Conservation (phyloP, 2,888 invertebrate species). For the Abscondita cerata region DNA sequence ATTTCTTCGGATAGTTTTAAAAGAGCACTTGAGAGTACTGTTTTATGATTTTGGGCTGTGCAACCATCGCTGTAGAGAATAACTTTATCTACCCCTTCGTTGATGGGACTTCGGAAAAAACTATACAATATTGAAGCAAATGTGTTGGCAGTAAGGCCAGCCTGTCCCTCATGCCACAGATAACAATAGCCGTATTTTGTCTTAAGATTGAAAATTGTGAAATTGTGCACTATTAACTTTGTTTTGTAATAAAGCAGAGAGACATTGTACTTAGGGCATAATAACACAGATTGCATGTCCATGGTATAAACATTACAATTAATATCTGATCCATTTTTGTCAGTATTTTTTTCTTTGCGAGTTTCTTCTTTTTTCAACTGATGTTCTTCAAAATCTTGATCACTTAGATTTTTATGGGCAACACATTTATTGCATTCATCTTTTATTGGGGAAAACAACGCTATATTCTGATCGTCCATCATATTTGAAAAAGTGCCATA, state of each 20-base stretch:
- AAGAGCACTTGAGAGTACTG: neutral
- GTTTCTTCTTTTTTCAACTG: neutral
- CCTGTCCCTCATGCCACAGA: neutral
- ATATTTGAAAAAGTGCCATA: neutral
- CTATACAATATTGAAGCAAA: neutral
- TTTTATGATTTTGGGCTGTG: too few relatives aligned
- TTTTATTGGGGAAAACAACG: neutral
- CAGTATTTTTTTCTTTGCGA: neutral
- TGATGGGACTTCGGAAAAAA: neutral
- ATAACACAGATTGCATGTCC: neutral
- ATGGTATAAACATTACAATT: neutral
- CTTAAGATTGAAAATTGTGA: neutral
- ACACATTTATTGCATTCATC: neutral
- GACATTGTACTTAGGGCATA: neutral
- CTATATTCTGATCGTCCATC: neutral
- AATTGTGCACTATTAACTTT: constrained; percentile 12
- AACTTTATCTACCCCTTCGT: neutral
- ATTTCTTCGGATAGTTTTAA: neutral
- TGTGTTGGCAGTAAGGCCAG: neutral
- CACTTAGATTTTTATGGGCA: too few relatives aligned
- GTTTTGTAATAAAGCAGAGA: neutral
- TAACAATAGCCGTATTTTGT: neutral
- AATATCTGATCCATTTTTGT: neutral
- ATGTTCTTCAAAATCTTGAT: too few relatives aligned
- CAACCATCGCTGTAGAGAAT: neutral